Evolutionary conservation across 1,140 invertebrate genomes (phyloP).

Genomic region (Trichomalopsis sarcophagae): DNA sequence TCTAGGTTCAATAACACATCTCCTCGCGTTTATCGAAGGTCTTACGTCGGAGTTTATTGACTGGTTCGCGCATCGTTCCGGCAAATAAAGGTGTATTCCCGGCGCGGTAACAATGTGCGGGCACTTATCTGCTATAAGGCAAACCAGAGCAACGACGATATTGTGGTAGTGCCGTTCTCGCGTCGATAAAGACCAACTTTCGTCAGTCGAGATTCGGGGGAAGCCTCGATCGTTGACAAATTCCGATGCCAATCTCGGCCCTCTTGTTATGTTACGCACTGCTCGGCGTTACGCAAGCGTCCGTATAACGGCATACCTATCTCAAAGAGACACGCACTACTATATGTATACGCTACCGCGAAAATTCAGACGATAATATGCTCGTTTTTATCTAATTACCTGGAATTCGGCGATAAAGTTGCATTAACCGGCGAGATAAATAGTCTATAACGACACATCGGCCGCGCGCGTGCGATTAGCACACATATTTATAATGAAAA

Average conservation of each 20-base stretch:
- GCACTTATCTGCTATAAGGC: background rate
- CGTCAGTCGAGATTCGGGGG: background rate
- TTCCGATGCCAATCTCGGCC: background rate
- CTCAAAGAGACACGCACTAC: background rate
- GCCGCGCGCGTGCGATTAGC: background rate
- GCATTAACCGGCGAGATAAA: slow-evolving; percentile 15
- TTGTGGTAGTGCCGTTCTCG: background rate
- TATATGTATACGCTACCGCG: background rate
- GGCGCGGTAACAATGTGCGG: background rate
- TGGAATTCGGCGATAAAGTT: slow-evolving; percentile 23
- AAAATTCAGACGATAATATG: slow-evolving; percentile 31
- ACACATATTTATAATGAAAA: background rate
- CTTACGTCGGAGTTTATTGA: slow-evolving; percentile 20
- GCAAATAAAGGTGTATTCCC: slow-evolving; percentile 34
- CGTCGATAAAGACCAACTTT: too few relatives aligned
- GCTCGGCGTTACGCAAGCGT: slow-evolving; percentile 5
- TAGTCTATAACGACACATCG: background rate
- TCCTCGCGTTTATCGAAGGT: slow-evolving; percentile 22
- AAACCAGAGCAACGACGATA: background rate
- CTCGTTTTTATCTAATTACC: slow-evolving; percentile 43
- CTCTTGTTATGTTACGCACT: too few relatives aligned
- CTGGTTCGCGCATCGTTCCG: background rate
- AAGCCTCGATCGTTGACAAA: background rate
- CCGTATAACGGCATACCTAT: too few relatives aligned
- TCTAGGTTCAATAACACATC: slow-evolving; percentile 38